These are phyloP conservation scores for Rhadinocentrus ornatus DNA, from an alignment of 2,797 vertebrate genomes.

Conservation along the genomic window DNA sequence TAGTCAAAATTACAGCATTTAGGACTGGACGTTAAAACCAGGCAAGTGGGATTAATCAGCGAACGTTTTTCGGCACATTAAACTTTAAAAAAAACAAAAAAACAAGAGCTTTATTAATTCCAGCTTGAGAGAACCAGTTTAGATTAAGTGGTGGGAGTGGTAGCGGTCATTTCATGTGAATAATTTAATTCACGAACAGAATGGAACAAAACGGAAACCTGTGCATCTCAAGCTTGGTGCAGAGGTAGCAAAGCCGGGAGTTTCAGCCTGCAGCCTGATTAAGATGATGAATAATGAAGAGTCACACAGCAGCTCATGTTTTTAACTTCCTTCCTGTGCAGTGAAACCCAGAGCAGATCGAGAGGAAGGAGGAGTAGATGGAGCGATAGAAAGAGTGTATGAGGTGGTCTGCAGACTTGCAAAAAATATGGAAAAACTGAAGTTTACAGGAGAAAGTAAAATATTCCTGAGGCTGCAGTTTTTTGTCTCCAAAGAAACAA, in stretches of 20 bases:
- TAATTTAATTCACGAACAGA: neutral
- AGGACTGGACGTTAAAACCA: conserved; percentile 3
- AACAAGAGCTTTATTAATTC: conserved; percentile 16
- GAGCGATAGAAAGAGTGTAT: neutral
- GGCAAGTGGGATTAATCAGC: conserved; percentile 33
- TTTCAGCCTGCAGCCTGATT: conserved; percentile 29
- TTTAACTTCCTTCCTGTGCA: conserved; percentile 26
- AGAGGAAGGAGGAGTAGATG: conserved; percentile 13
- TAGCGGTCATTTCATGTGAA: neutral
- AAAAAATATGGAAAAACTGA: neutral
- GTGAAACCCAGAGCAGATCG: conserved; percentile 13
- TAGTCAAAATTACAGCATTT: conserved; percentile 19
- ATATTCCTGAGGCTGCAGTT: neutral
- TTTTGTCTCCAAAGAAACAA: neutral
- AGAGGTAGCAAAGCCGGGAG: conserved; percentile 13
- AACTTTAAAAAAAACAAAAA: conserved; percentile 4
- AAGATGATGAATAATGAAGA: conserved; percentile 51
- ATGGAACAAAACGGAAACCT: conserved; percentile 11
- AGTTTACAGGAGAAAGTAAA: neutral
- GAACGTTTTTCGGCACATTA: conserved; percentile 1
- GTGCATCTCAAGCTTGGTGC: neutral
- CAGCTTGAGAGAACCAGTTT: neutral
- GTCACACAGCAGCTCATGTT: neutral
- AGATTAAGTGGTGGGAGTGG: neutral
- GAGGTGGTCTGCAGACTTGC: neutral